Evolutionary conservation across 2,113 vertebrate species (phyloP).

Genomic region (Saguinus midas): DNA sequence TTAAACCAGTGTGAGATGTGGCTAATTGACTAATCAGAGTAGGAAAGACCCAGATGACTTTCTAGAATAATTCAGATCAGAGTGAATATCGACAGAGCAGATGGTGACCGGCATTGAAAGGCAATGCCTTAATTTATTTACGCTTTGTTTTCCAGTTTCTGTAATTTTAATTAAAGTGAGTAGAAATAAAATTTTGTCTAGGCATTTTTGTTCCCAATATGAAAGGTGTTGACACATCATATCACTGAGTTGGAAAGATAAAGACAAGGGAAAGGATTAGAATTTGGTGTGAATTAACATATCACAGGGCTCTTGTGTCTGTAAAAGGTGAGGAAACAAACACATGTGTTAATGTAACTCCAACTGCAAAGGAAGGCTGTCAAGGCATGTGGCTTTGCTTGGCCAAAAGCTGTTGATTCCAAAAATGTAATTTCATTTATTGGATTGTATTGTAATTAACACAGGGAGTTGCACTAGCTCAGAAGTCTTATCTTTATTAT

Average conservation of each 20-base stretch:
- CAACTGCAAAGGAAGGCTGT: slow-evolving; percentile 72
- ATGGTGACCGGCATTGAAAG: slow-evolving; percentile 48
- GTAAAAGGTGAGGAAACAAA: slow-evolving; percentile 82
- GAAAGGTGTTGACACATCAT: slow-evolving; percentile 81
- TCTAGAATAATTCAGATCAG: slow-evolving; percentile 51
- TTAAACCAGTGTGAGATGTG: slow-evolving; percentile 40
- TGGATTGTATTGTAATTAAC: slow-evolving; percentile 86
- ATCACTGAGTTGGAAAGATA: slow-evolving; percentile 76
- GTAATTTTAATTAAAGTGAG: slow-evolving; percentile 77
- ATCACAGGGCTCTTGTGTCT: slow-evolving; percentile 71
- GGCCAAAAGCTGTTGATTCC: slow-evolving; percentile 83
- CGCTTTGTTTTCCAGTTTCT: slow-evolving; percentile 65
- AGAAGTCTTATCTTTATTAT: slow-evolving; percentile 82
- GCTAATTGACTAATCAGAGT: slow-evolving; percentile 68
- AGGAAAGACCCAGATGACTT: slow-evolving; percentile 67
- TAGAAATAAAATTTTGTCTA: slow-evolving; percentile 70
- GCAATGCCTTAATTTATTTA: slow-evolving; percentile 63
- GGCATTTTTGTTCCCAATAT: slow-evolving; percentile 58
- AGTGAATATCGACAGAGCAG: slow-evolving; percentile 58
- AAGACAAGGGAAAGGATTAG: slow-evolving; percentile 77
- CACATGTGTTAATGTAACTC: slow-evolving; percentile 82
- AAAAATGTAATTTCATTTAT: slow-evolving; percentile 84
- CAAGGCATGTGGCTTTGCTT: slow-evolving; percentile 78
- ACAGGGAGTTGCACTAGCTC: slow-evolving; percentile 76
- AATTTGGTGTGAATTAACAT: slow-evolving; percentile 88